Conservation (phyloP, 2,888 invertebrate genomes). For the Perizoma affinitatum region DNA sequence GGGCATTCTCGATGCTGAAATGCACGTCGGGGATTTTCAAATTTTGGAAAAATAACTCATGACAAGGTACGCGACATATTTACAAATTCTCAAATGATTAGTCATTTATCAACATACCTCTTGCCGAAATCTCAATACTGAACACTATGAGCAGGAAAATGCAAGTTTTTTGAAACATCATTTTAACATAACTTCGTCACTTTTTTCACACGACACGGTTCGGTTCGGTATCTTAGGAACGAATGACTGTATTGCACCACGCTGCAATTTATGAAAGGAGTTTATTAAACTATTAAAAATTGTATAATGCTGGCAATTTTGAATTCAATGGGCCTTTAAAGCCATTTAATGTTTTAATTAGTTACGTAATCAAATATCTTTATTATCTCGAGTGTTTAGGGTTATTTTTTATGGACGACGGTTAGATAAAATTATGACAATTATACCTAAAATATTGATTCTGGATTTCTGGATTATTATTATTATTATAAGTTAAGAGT, state of each 20-base stretch:
- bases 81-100: neutral
- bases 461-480: too few relatives aligned
- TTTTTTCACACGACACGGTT: conserved; percentile 19
- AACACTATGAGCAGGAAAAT: conserved; percentile 10
- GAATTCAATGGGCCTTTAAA: conserved; percentile 28
- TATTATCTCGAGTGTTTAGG: too few relatives aligned
- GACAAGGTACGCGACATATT: neutral
- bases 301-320: conserved; percentile 25
- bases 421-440: too few relatives aligned
- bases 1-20: too few relatives aligned
- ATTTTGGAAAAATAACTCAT: too few relatives aligned
- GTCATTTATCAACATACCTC: conserved; percentile 11
- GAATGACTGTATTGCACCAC: conserved; percentile 32
- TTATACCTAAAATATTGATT: too few relatives aligned
- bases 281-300: neutral
- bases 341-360: conserved; percentile 22
- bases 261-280: conserved; percentile 25
- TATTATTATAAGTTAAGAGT: too few relatives aligned
- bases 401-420: too few relatives aligned
- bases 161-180: conserved; percentile 14
- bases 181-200: conserved; percentile 1
- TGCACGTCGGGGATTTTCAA: too few relatives aligned
- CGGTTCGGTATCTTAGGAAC: conserved; percentile 17
- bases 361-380: conserved; percentile 5
- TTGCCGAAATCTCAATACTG: conserved; percentile 11